Percentiles rank a stretch among this genome's conserved stretches.
These are phyloP conservation scores for Chorisops tibialis DNA, from an alignment of 2,888 invertebrate species.

Conservation along the genomic window DNA sequence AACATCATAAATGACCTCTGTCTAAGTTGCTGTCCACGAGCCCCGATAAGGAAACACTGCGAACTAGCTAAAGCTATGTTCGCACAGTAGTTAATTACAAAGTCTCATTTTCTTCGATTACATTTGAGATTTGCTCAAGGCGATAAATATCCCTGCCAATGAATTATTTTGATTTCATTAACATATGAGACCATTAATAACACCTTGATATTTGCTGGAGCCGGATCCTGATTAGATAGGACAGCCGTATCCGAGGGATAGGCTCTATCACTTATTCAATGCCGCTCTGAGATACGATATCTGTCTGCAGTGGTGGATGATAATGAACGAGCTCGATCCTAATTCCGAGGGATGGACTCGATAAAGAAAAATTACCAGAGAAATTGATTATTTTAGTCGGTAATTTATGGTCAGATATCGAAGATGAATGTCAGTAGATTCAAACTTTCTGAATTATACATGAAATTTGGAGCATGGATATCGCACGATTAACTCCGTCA, in stretches of 20 bases:
- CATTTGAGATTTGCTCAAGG: neutral
- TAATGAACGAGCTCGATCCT: constrained; percentile 3
- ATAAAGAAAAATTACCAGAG: constrained; percentile 23
- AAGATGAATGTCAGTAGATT: constrained; percentile 20
- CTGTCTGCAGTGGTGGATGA: constrained; percentile 9
- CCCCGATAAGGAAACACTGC: neutral
- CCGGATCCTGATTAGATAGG: constrained; percentile 4
- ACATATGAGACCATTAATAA: constrained; percentile 27
- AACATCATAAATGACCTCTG: constrained; percentile 14
- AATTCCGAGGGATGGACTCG: constrained; percentile 13
- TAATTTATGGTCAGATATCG: constrained; percentile 20
- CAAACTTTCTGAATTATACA: neutral
- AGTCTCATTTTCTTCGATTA: neutral
- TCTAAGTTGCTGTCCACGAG: neutral
- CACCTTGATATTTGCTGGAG: neutral
- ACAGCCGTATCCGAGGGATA: neutral
- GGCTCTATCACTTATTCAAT: constrained; percentile 23
- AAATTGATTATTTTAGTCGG: constrained; percentile 23
- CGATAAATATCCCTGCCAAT: constrained; percentile 20
- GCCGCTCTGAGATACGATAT: constrained; percentile 1
- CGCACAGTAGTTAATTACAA: neutral
- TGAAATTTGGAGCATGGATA: too few species aligned
- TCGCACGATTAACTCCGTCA: too few species aligned
- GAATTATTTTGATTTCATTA: constrained; percentile 24
- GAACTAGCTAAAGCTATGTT: neutral